Conservation (phyloP, 2,797 vertebrate species). For the Catostomus latipinnis region DNA sequence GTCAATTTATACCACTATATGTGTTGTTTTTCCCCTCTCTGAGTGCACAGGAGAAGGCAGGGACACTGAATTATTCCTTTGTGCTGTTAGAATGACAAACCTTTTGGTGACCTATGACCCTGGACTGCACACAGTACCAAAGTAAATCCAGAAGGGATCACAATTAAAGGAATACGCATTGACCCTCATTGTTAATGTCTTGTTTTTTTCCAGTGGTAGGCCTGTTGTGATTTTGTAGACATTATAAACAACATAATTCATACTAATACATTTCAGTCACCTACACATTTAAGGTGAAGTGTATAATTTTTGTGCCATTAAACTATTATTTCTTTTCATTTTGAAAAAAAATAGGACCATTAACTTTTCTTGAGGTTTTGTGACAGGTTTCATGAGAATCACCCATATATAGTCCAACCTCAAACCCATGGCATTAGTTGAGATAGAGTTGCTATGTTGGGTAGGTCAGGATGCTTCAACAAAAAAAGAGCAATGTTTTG, state of each 20-base stretch:
- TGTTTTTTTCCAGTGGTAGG: background rate
- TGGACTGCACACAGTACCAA: slow-evolving; percentile 67
- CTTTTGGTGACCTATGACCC: slow-evolving; percentile 75
- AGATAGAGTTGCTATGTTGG: too few species aligned
- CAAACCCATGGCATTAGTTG: too few species aligned
- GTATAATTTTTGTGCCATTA: too few species aligned
- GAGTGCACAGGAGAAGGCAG: slow-evolving; percentile 43
- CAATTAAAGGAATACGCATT: slow-evolving; percentile 44
- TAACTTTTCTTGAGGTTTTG: too few species aligned
- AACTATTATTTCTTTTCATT: too few species aligned
- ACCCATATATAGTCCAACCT: too few species aligned
- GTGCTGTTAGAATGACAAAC: slow-evolving; percentile 72
- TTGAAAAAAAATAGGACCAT: too few species aligned
- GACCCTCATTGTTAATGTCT: background rate
- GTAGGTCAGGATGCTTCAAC: too few species aligned
- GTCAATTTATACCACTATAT: slow-evolving; percentile 33
- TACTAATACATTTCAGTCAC: background rate
- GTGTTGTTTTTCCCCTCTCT: slow-evolving; percentile 54
- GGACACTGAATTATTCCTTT: slow-evolving; percentile 63
- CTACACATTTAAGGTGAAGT: too few species aligned
- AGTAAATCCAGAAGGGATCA: slow-evolving; percentile 77
- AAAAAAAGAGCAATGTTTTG: too few species aligned
- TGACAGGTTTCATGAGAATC: too few species aligned
- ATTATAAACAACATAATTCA: background rate
- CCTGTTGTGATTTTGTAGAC: background rate